A percentile compares a stretch with the other conserved stretches of the same genome.
Conservation (phyloP, 1,140 invertebrate species). For the Zophobas atratus region DNA sequence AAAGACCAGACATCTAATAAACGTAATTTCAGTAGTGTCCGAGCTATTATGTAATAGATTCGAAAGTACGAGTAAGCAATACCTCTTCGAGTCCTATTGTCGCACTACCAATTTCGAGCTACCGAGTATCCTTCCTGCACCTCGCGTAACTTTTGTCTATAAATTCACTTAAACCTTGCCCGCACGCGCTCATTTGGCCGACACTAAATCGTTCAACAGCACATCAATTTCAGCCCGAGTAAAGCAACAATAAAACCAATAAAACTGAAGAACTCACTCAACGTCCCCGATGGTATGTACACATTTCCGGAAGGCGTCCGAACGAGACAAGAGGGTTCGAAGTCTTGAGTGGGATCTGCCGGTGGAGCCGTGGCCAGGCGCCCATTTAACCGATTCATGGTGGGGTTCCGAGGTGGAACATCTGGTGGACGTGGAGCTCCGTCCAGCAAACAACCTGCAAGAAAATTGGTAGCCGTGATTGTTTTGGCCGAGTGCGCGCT, state of each 20-base stretch:
- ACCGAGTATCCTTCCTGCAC: too few species aligned
- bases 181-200: too few species aligned
- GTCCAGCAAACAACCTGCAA: constrained; percentile 89
- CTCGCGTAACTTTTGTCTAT: not conserved
- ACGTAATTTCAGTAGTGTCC: too few species aligned
- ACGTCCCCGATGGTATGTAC: constrained; percentile 89
- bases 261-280: constrained; percentile 69
- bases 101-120: too few species aligned
- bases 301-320: constrained; percentile 92
- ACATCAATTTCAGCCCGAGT: not conserved
- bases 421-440: constrained; percentile 85
- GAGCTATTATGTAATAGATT: too few species aligned
- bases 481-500: constrained; percentile 4
- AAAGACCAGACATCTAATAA: too few species aligned
- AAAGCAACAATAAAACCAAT: constrained; percentile 15
- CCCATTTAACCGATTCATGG: constrained; percentile 90
- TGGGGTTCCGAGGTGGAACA: constrained; percentile 90
- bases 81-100: too few species aligned
- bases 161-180: not conserved
- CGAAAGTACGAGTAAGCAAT: too few species aligned
- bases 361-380: constrained; percentile 81
- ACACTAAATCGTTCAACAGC: not conserved
- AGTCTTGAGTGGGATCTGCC: constrained; percentile 83
- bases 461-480: constrained; percentile 58
- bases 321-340: constrained; percentile 92